A percentile compares a stretch with the other conserved stretches of the same genome.
Conservation (phyloP, 2,113 vertebrate genomes). For the Mobula hypostoma region DNA sequence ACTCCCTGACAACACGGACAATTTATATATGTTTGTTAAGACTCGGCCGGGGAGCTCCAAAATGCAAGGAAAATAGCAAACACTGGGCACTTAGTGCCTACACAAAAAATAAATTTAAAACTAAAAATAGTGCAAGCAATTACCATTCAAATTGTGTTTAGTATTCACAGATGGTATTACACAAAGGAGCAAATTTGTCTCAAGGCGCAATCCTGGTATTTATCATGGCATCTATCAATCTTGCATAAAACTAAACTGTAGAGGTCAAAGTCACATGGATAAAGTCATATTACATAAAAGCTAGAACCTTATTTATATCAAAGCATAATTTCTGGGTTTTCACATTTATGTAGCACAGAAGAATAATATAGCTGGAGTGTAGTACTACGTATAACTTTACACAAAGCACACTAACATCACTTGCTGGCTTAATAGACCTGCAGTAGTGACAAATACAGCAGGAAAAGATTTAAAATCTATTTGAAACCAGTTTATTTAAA, state of each 20-base stretch:
- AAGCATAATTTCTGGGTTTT: neutral
- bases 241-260: neutral
- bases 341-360: neutral
- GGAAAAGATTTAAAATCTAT: neutral
- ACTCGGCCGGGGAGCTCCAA: neutral
- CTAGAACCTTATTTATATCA: neutral
- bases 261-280: neutral
- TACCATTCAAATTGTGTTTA: neutral
- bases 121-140: neutral
- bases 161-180: neutral
- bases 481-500: slow-evolving; percentile 20
- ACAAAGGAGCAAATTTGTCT: neutral
- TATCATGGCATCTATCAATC: neutral
- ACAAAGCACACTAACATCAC: neutral
- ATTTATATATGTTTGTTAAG: neutral
- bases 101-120: neutral
- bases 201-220: neutral
- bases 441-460: neutral
- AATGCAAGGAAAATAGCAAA: neutral
- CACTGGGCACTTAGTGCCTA: neutral
- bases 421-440: neutral
- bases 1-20: neutral
- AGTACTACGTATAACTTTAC: neutral
- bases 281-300: neutral
- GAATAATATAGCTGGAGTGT: neutral